These are phyloP conservation scores for Nymphalis polychloros DNA, from an alignment of 2,888 invertebrate species.

Conservation along the genomic window DNA sequence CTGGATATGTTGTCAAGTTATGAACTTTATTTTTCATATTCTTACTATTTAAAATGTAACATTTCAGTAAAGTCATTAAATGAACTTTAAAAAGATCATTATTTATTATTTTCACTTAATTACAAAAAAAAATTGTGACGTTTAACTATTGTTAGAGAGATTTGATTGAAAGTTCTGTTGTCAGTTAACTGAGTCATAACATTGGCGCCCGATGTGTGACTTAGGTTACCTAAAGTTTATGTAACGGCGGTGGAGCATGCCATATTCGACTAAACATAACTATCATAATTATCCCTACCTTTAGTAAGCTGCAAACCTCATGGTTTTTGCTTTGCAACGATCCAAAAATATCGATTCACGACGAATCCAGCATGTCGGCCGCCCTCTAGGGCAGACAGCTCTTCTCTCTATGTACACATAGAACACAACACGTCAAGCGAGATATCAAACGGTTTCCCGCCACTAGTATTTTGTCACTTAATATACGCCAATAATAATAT, in stretches of 20 bases:
- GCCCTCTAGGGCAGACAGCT: constrained; percentile 79
- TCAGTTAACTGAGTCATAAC: constrained; percentile 38
- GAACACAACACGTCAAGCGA: constrained; percentile 80
- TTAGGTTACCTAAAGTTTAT: constrained; percentile 30
- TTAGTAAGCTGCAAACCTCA: constrained; percentile 75
- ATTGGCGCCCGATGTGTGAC: constrained; percentile 60
- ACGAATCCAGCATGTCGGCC: constrained; percentile 80
- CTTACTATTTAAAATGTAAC: too few relatives aligned
- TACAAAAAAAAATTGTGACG: too few relatives aligned
- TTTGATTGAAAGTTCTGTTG: constrained; percentile 12
- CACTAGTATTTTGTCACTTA: constrained; percentile 75
- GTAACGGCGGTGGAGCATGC: constrained; percentile 13
- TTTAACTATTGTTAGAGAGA: too few relatives aligned
- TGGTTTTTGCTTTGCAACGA: constrained; percentile 74
- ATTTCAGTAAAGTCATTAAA: too few relatives aligned
- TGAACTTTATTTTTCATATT: too few relatives aligned
- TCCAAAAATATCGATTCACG: constrained; percentile 82
- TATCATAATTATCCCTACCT: constrained; percentile 72
- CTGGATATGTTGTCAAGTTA: too few relatives aligned
- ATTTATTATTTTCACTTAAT: too few relatives aligned
- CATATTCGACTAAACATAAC: constrained; percentile 39
- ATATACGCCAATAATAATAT: constrained; percentile 37
- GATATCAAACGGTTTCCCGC: constrained; percentile 81
- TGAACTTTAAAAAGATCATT: too few relatives aligned
- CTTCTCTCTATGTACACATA: constrained; percentile 79